These are phyloP conservation scores for Ptyas mucosa DNA, from an alignment of 2,113 vertebrate species.

Conservation along the genomic window DNA sequence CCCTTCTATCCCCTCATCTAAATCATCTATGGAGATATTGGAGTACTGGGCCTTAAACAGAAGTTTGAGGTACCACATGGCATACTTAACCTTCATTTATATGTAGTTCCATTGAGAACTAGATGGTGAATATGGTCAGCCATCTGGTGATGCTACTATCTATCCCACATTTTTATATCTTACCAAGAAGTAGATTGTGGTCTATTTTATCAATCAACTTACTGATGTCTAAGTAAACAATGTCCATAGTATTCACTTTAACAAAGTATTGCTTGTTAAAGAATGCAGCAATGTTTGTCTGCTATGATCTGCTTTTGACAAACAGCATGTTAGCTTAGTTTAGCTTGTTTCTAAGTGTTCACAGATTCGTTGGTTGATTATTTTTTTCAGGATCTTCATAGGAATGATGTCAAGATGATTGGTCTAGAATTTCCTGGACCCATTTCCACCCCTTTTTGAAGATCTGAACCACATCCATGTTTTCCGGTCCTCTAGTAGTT, in stretches of 20 bases:
- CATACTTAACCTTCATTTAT: neutral
- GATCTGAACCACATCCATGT: neutral
- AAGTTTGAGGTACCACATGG: neutral
- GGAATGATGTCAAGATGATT: neutral
- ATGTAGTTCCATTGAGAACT: neutral
- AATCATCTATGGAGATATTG: neutral
- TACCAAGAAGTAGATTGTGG: neutral
- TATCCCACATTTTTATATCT: neutral
- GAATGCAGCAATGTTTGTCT: neutral
- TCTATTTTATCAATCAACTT: neutral
- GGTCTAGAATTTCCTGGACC: neutral
- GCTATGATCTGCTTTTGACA: neutral
- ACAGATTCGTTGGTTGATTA: neutral
- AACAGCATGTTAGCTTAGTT: neutral
- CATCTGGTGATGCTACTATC: neutral
- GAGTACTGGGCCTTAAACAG: neutral
- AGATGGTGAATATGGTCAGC: neutral
- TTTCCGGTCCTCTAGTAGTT: neutral
- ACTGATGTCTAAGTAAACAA: neutral
- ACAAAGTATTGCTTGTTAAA: neutral
- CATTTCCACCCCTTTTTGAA: neutral
- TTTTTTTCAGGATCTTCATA: neutral
- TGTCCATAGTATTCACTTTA: neutral
- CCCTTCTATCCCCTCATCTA: neutral
- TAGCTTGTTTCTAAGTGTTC: neutral